Conservation (phyloP, 1,140 invertebrate species). For the Eurytemora carolleeae region DNA sequence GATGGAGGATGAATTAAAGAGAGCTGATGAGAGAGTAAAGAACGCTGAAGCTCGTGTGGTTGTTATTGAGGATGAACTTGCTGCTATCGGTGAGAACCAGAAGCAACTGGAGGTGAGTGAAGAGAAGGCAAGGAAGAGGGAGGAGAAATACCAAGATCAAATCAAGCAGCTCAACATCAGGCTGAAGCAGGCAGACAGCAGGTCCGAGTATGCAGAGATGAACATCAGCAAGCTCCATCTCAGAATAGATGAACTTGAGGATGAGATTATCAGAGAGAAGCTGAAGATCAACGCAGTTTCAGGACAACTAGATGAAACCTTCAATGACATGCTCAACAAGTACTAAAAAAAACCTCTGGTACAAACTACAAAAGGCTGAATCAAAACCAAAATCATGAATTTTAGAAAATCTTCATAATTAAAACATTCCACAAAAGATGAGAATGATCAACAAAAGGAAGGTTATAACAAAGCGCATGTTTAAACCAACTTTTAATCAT, state of each 20-base stretch:
- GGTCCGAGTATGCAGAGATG: background rate
- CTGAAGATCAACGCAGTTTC: background rate
- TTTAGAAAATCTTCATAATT: no score
- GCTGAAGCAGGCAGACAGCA: background rate
- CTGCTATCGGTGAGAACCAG: background rate
- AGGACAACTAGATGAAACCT: background rate
- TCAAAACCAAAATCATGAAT: no score
- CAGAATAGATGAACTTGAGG: background rate
- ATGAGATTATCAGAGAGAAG: background rate
- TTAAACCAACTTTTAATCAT: no score
- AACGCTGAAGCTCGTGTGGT: background rate
- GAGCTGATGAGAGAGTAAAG: background rate
- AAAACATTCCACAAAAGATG: no score
- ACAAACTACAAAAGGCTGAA: no score
- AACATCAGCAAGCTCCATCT: background rate
- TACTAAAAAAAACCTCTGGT: background rate
- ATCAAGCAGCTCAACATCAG: background rate
- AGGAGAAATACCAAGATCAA: background rate
- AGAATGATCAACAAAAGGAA: no score
- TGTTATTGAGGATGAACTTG: background rate
- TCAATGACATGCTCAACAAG: background rate
- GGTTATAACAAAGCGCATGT: no score
- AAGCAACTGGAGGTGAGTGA: background rate
- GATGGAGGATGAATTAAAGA: background rate
- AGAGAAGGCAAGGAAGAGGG: background rate